Conservation (phyloP, 2,113 vertebrate species). For the Coracopsis vasa region DNA sequence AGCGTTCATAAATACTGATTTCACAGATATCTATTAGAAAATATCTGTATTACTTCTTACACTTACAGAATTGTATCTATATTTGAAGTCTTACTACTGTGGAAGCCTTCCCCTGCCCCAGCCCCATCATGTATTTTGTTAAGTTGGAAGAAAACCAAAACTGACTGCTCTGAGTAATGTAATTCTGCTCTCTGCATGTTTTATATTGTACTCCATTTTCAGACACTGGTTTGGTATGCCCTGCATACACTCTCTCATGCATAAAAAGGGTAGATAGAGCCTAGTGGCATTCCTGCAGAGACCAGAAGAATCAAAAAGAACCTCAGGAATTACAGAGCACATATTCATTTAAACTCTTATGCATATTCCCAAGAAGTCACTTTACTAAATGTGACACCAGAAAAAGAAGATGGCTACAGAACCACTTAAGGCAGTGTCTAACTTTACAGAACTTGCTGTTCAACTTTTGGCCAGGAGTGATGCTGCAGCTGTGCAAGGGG, state of each 20-base stretch:
- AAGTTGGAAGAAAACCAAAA: background rate
- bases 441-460: background rate
- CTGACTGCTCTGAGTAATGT: background rate
- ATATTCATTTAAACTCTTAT: background rate
- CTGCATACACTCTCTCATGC: background rate
- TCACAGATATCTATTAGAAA: background rate
- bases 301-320: background rate
- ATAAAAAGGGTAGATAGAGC: background rate
- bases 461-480: background rate
- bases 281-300: background rate
- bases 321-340: background rate
- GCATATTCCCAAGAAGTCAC: background rate
- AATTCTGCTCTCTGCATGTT: background rate
- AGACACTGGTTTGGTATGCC: background rate
- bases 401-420: background rate
- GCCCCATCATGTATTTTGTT: background rate
- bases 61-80: background rate
- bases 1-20: rapidly evolving
- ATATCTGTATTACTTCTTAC: background rate
- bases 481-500: background rate
- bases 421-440: background rate
- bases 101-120: background rate
- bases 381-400: background rate
- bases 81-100: background rate
- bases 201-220: background rate